A percentile compares a stretch with the other conserved stretches of the same genome.
These are phyloP conservation scores for Cynaeus angustus DNA, from an alignment of 2,888 invertebrate genomes.

Conservation along the genomic window DNA sequence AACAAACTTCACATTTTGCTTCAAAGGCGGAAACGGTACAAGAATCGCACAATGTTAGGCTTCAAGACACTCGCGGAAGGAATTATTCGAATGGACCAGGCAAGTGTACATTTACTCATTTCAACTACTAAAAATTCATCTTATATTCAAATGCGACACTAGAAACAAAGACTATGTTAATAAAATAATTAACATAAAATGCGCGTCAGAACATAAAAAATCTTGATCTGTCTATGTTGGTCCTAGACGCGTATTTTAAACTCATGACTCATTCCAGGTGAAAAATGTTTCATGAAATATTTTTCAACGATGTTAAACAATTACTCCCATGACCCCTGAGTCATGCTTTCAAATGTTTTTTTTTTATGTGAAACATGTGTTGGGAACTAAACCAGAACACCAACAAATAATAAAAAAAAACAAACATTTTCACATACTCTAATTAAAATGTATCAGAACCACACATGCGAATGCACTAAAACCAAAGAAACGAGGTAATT, in stretches of 20 bases:
- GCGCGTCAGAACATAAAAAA: neutral
- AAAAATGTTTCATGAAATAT: no score
- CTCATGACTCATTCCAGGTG: no score
- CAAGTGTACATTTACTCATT: slow-evolving; percentile 64
- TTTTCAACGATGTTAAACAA: neutral
- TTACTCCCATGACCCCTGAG: slow-evolving; percentile 1
- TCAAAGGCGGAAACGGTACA: slow-evolving; percentile 97
- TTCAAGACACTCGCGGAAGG: slow-evolving; percentile 98
- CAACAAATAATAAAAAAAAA: neutral
- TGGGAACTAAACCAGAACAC: neutral
- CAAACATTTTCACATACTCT: slow-evolving; percentile 1
- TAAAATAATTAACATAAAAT: slow-evolving; percentile 1
- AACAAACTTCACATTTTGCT: slow-evolving; percentile 96
- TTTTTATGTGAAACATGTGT: slow-evolving; percentile 14
- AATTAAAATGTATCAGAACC: neutral
- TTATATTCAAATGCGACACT: neutral
- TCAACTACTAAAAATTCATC: neutral
- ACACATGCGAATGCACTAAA: neutral
- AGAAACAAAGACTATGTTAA: neutral
- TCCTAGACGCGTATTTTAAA: neutral
- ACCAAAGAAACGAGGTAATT: neutral
- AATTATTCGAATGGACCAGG: slow-evolving; percentile 95
- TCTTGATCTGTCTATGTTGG: neutral
- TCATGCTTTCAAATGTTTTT: neutral
- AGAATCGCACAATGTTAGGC: slow-evolving; percentile 97